A percentile compares a stretch with the other conserved stretches of the same genome.
These are phyloP conservation scores for Polypterus bichir DNA, from an alignment of 2,113 vertebrate species.

Conservation along the genomic window DNA sequence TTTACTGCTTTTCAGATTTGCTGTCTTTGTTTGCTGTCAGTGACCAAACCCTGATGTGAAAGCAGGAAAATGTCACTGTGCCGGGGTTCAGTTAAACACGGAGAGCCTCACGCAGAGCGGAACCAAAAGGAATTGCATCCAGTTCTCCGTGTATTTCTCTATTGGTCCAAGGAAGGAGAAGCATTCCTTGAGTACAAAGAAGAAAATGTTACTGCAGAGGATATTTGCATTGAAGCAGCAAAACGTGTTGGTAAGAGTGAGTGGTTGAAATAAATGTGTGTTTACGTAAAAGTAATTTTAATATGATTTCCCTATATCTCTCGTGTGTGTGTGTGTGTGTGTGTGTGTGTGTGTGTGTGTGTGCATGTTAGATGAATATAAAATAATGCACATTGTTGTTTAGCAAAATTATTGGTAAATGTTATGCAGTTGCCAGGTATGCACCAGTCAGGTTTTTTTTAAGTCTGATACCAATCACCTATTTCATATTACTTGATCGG, in stretches of 20 bases:
- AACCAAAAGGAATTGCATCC: slow-evolving; percentile 11
- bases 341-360: too few relatives aligned
- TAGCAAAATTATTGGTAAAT: too few relatives aligned
- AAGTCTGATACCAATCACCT: too few relatives aligned
- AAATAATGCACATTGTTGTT: too few relatives aligned
- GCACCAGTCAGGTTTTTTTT: too few relatives aligned
- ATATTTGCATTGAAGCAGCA: slow-evolving; percentile 62
- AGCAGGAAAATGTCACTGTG: slow-evolving; percentile 35
- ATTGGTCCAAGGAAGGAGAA: slow-evolving; percentile 55
- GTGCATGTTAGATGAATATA: too few relatives aligned
- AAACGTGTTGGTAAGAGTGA: slow-evolving; percentile 49
- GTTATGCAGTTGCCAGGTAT: too few relatives aligned
- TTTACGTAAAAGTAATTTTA: too few relatives aligned
- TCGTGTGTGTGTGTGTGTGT: too few relatives aligned
- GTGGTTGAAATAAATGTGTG: too few relatives aligned
- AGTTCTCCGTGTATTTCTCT: slow-evolving; percentile 58
- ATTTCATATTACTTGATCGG: too few relatives aligned
- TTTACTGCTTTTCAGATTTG: background rate
- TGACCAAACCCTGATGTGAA: background rate
- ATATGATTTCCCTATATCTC: background rate
- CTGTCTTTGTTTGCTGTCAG: background rate
- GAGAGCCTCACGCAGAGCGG: background rate
- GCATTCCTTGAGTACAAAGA: slow-evolving; percentile 42
- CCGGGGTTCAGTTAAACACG: slow-evolving; percentile 17
- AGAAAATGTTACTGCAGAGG: slow-evolving; percentile 54